Conservation (phyloP, 2,888 invertebrate species). For the Tetragnatha montana region DNA sequence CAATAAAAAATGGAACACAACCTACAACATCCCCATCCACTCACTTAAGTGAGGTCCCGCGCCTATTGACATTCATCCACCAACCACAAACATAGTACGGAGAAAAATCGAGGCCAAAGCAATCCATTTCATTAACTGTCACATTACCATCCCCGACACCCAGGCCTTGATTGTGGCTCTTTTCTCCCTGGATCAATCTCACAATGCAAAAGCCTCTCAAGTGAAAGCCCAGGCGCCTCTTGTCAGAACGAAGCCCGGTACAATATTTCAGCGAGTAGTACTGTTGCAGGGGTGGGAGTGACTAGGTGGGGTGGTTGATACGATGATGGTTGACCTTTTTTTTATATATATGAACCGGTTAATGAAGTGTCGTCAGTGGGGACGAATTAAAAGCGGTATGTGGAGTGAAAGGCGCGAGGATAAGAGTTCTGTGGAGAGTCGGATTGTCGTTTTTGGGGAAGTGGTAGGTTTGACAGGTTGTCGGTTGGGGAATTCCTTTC, state of each 20-base stretch:
- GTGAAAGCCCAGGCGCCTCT: constrained; percentile 31
- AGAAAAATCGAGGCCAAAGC: constrained; percentile 9
- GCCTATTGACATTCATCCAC: not conserved
- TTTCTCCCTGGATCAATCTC: constrained; percentile 25
- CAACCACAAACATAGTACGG: not conserved
- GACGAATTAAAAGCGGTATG: too few species aligned
- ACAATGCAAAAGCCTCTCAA: constrained; percentile 54
- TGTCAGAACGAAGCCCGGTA: constrained; percentile 49
- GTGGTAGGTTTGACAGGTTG: too few species aligned
- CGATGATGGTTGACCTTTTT: too few species aligned
- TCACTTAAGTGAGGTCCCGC: not conserved
- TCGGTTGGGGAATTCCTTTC: too few species aligned
- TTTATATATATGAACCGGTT: too few species aligned
- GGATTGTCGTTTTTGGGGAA: too few species aligned
- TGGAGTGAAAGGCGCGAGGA: too few species aligned
- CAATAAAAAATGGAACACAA: not conserved
- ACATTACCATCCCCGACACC: constrained; percentile 5
- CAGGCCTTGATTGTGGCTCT: constrained; percentile 27
- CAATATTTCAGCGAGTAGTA: constrained; percentile 61
- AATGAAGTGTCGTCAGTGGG: too few species aligned
- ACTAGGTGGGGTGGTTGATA: not conserved
- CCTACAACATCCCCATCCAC: not conserved
- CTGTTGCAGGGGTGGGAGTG: not conserved
- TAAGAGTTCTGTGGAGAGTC: too few species aligned
- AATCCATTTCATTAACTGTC: constrained; percentile 60